A percentile compares a stretch with the other conserved stretches of the same genome.
Conservation (phyloP, 2,113 vertebrate species). For the Poeciliopsis retropinna region DNA sequence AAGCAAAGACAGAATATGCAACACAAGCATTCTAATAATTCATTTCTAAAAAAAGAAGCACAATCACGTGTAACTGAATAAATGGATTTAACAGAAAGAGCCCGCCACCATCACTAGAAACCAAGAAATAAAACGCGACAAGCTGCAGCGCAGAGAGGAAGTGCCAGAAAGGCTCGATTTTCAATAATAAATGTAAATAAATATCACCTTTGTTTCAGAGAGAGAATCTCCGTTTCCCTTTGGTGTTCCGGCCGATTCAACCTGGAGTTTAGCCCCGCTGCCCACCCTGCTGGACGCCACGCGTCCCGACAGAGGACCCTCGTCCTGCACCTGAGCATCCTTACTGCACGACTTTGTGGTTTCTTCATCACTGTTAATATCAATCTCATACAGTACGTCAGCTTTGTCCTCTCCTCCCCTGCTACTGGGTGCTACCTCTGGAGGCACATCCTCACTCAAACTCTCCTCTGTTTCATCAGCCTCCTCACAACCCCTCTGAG, state of each 20-base stretch:
- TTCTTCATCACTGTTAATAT: constrained; percentile 54
- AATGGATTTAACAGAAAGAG: constrained; percentile 14
- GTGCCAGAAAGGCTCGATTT: constrained; percentile 23
- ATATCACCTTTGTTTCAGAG: constrained; percentile 65
- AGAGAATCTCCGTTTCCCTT: constrained; percentile 50
- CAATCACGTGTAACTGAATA: neutral
- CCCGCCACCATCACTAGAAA: constrained; percentile 41
- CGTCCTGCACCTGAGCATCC: constrained; percentile 19
- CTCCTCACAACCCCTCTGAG: constrained; percentile 60
- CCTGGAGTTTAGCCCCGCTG: constrained; percentile 14
- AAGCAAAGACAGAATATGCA: neutral
- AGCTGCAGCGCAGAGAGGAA: constrained; percentile 28
- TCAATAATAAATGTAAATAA: constrained; percentile 34
- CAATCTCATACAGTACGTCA: constrained; percentile 55
- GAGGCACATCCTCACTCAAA: constrained; percentile 46
- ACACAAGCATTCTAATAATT: neutral
- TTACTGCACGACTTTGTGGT: constrained; percentile 17
- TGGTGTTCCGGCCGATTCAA: constrained; percentile 42
- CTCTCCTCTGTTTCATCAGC: constrained; percentile 55
- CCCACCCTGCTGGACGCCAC: constrained; percentile 42
- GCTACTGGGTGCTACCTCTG: constrained; percentile 43
- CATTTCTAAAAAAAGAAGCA: neutral
- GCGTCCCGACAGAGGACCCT: constrained; percentile 18
- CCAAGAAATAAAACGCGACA: constrained; percentile 16
- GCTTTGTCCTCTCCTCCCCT: constrained; percentile 23